These are phyloP conservation scores for Nymphalis c-album DNA, from an alignment of 2,888 invertebrate genomes.

Conservation along the genomic window DNA sequence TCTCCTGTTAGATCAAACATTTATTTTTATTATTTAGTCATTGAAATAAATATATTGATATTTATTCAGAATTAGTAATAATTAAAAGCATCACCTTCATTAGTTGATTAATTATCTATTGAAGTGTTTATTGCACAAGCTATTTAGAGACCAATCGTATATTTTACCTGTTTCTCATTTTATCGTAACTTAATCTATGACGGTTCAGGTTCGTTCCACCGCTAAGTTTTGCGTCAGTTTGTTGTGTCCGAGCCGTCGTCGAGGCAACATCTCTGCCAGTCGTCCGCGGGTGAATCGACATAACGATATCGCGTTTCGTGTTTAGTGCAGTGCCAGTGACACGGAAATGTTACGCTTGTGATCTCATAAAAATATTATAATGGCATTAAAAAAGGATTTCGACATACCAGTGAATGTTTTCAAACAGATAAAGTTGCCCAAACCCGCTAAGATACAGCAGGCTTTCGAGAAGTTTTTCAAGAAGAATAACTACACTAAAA, in stretches of 20 bases:
- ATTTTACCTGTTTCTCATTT: conserved; percentile 32
- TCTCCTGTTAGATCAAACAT: too few species aligned
- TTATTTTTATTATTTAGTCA: too few species aligned
- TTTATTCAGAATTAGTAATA: too few species aligned
- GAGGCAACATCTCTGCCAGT: conserved; percentile 60
- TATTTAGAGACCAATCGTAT: background rate
- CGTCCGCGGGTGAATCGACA: conserved; percentile 57
- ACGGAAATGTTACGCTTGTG: conserved; percentile 66
- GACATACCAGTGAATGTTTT: conserved; percentile 69
- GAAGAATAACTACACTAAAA: conserved; percentile 76
- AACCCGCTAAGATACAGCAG: conserved; percentile 58
- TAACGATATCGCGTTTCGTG: conserved; percentile 43
- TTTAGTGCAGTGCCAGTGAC: conserved; percentile 66
- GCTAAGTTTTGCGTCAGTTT: conserved; percentile 59
- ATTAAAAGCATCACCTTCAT: background rate
- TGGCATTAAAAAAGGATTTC: conserved; percentile 78
- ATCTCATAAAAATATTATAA: conserved; percentile 53
- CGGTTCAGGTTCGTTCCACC: conserved; percentile 54
- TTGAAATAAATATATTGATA: too few species aligned
- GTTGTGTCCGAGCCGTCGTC: conserved; percentile 75
- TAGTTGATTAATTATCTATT: background rate
- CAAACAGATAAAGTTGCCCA: conserved; percentile 68
- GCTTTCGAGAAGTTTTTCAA: conserved; percentile 74
- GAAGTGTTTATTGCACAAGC: background rate
- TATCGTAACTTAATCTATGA: conserved; percentile 55